Percentiles rank a stretch among this genome's conserved stretches.
Evolutionary conservation across 2,888 invertebrate genomes (phyloP).

Genomic region (Merodon equestris): DNA sequence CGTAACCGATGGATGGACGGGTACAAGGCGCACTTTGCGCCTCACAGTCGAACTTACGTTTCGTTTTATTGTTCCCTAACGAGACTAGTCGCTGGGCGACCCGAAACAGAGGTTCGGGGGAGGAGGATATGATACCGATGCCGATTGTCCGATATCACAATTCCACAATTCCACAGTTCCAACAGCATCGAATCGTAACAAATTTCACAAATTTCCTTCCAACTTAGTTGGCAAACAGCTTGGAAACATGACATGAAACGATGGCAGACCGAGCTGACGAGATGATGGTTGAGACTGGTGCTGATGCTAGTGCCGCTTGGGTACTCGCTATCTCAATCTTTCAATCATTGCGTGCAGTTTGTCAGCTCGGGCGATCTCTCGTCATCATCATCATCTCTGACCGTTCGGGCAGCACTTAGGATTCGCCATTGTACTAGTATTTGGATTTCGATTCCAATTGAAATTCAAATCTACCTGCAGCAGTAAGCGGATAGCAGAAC

Average conservation of each 20-base stretch:
- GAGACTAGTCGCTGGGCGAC: too few species aligned
- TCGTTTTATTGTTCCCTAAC: constrained; percentile 65
- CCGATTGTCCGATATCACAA: constrained; percentile 31
- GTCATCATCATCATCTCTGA: constrained; percentile 36
- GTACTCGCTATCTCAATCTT: constrained; percentile 62
- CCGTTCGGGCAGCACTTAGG: constrained; percentile 2
- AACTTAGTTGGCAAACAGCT: constrained; percentile 60
- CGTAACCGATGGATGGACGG: not conserved
- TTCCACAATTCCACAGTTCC: constrained; percentile 39
- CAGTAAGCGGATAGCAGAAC: constrained; percentile 14
- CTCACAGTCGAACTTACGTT: constrained; percentile 60
- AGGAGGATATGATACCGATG: constrained; percentile 26
- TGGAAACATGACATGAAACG: constrained; percentile 60
- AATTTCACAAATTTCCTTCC: constrained; percentile 63
- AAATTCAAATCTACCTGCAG: constrained; percentile 67
- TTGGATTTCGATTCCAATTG: constrained; percentile 45
- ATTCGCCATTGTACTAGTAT: constrained; percentile 20
- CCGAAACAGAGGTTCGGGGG: not conserved
- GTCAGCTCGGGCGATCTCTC: constrained; percentile 58
- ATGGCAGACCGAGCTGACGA: constrained; percentile 22
- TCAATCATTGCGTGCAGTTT: constrained; percentile 68
- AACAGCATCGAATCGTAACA: constrained; percentile 44
- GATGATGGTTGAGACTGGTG: constrained; percentile 19
- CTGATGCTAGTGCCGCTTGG: constrained; percentile 20
- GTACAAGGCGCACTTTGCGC: constrained; percentile 57